Percentiles rank a stretch among this genome's conserved stretches.
Conservation (phyloP, 2,113 vertebrate species). For the Lota lota region DNA sequence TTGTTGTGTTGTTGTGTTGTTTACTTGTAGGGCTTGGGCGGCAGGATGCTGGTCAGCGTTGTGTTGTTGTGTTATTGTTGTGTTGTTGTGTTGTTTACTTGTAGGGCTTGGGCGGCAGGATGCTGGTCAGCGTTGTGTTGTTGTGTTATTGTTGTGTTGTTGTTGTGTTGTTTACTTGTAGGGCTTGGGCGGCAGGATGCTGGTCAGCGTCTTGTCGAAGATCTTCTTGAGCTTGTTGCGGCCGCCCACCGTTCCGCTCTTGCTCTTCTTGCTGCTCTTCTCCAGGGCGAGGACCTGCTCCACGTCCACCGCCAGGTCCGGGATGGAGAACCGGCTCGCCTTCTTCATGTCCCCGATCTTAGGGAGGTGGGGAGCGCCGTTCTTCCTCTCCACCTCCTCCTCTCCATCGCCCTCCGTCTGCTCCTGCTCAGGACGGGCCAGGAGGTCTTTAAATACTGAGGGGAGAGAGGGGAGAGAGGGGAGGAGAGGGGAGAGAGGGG, state of each 20-base stretch:
- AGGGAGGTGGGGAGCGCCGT: constrained; percentile 91
- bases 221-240: constrained; percentile 98
- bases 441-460: constrained; percentile 94
- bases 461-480: background rate
- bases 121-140: too few species aligned
- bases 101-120: too few species aligned
- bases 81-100: too few species aligned
- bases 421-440: constrained; percentile 87
- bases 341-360: constrained; percentile 99
- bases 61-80: too few species aligned
- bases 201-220: constrained; percentile 97
- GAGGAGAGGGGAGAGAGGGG: background rate
- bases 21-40: too few species aligned
- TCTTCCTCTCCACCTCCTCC: constrained; percentile 89
- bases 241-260: constrained; percentile 92
- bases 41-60: too few species aligned
- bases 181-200: constrained; percentile 97
- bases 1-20: too few species aligned
- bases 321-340: constrained; percentile 94
- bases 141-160: background rate
- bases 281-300: constrained; percentile 96
- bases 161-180: constrained; percentile 82
- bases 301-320: constrained; percentile 94
- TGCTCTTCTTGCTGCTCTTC: constrained; percentile 94
- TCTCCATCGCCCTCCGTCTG: constrained; percentile 75